Base-by-base conservation (phyloP, 2,888 invertebrate species). In the Parochlus steinenii region DNA sequence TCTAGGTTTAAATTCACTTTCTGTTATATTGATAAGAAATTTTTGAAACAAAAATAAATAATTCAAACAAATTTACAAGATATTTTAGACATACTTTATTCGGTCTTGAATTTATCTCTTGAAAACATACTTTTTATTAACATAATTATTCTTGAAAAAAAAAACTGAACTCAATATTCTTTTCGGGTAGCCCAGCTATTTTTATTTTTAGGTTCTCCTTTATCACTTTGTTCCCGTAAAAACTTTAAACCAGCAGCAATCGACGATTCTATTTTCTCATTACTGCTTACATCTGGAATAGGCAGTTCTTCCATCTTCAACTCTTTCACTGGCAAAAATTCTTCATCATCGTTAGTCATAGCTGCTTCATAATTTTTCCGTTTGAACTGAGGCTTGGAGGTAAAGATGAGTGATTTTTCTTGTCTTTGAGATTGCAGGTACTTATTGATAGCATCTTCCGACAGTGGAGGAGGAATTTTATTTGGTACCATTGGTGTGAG, bases 181-280 rank as follows among this genome's bases (percentile, higher is more conserved):
- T n/a, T n/a, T n/a, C n/a, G n/a, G 60, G 50, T 43, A 39, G 34
- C 24, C 30, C 5, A 10, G 27, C 15, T 14, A 11, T 25, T n/a
- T 16, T 23, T 28, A n/a, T n/a, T n/a, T n/a, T n/a, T n/a, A n/a
- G n/a, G n/a, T n/a, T n/a, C n/a, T n/a, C 49, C 49, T 35, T 62
- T 62, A 45, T 69, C 68, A n/a, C 60, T 56, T 47, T 63, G 63
- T 26, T 66, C 49, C 12, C 69, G 55, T 24, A 70, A 50, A 49
- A 59, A 69, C 40, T 56, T 57, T 12, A 69, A 48, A 1, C 69
- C 69, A 7, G 64, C 67, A 44, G 62, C 63, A 35, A 70, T 66
- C 0, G 68, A 65, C 10, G 61, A 58, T 39, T 62, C 62, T 26
- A 69, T 48, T 31, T 61, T 50, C n/a, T n/a, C n/a, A n/a, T n/a